Percentiles rank a stretch among this genome's conserved stretches.
Evolutionary conservation across 2,797 vertebrate genomes (phyloP).

Genomic region (Podarcis siculus): DNA sequence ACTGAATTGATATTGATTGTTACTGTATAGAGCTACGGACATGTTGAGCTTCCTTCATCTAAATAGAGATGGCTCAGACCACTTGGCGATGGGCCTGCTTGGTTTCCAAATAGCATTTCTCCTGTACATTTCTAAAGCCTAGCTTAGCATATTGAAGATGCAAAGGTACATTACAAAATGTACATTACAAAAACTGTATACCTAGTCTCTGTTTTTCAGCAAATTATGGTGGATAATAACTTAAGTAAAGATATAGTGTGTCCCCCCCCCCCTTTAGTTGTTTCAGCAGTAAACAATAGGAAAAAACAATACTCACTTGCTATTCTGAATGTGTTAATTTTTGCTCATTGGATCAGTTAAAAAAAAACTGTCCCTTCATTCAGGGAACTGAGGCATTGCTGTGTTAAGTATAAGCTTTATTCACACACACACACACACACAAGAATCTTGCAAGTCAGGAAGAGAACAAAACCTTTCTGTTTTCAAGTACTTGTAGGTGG

Average conservation of each 20-base stretch:
- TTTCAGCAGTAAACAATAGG: constrained; percentile 30
- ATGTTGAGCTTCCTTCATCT: constrained; percentile 32
- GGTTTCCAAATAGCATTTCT: constrained; percentile 11
- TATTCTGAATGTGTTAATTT: not conserved
- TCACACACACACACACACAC: too few relatives aligned
- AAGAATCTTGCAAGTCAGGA: not conserved
- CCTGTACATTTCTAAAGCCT: constrained; percentile 15
- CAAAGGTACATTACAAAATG: not conserved
- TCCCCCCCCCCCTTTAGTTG: constrained; percentile 27
- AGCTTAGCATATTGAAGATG: constrained; percentile 4
- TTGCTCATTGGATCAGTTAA: not conserved
- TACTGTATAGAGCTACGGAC: not conserved
- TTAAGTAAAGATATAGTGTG: constrained; percentile 34
- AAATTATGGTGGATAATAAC: constrained; percentile 5
- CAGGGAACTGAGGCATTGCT: not conserved
- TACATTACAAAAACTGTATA: not conserved
- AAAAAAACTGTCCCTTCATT: not conserved
- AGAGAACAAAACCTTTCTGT: not conserved
- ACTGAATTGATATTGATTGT: constrained; percentile 50
- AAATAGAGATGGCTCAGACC: constrained; percentile 11
- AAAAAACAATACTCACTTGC: constrained; percentile 11
- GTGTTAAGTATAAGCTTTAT: not conserved
- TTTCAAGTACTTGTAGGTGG: not conserved
- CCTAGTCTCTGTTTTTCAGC: constrained; percentile 18
- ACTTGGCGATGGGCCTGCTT: constrained; percentile 32